These are phyloP conservation scores for Heteractis magnifica DNA, from an alignment of 92 coral and sea anemone species.

Conservation along the genomic window DNA sequence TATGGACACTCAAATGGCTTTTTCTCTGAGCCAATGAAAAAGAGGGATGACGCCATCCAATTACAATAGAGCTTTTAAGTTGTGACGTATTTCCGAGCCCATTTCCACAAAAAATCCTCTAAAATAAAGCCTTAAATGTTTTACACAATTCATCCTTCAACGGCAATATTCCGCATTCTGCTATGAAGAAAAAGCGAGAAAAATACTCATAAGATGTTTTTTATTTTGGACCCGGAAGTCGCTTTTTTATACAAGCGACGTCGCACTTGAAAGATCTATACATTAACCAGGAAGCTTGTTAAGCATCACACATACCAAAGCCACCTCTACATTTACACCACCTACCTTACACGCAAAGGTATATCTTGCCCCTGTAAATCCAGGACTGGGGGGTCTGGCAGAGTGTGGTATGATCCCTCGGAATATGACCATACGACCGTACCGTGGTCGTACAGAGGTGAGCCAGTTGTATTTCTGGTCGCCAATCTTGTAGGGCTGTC, in stretches of 20 bases:
- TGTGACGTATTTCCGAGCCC: background rate
- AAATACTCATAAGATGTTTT: too few species aligned
- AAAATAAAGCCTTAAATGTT: too few species aligned
- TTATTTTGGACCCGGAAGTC: too few species aligned
- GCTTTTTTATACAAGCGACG: too few species aligned
- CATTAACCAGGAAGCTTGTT: too few species aligned
- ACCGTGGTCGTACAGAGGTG: constrained; percentile 88
- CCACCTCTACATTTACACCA: background rate
- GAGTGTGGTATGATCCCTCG: constrained; percentile 96
- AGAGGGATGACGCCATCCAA: background rate
- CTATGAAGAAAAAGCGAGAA: too few species aligned
- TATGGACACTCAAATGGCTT: background rate
- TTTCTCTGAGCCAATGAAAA: background rate
- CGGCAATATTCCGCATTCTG: too few species aligned
- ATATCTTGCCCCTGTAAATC: constrained; percentile 82
- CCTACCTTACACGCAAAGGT: constrained; percentile 95
- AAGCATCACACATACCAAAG: too few species aligned
- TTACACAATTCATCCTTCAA: too few species aligned
- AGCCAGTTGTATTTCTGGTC: constrained; percentile 82
- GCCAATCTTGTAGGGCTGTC: constrained; percentile 56
- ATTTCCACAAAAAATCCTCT: background rate
- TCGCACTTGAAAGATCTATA: too few species aligned
- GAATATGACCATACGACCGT: constrained; percentile 87
- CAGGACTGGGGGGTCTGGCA: constrained; percentile 96
- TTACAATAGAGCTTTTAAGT: background rate